Evolutionary conservation across 2,113 vertebrate genomes (phyloP), one percentile per base, ranked within the genome.

Genomic region (Colius striatus): DNA sequence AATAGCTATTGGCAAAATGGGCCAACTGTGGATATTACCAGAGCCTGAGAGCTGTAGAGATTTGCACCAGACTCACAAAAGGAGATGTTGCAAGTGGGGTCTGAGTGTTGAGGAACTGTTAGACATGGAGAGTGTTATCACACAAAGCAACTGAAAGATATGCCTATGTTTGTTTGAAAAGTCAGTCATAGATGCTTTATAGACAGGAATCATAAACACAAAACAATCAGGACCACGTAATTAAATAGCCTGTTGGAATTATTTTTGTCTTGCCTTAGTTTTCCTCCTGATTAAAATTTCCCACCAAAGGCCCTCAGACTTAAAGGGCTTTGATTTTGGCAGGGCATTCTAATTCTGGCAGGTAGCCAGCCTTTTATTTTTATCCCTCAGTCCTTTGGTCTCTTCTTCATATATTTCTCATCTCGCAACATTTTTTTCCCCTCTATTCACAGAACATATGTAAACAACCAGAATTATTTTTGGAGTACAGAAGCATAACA

Each of bases 401-500:
- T 94, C 73, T 73, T 94, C 68, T 87, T 86, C 66, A 71, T 90
- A 9, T 70, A 95, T 78, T 93, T 89, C 63, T 96, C 72, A 94
- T 70, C 72, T 57, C 66, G 43, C 57, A 86, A 17, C 34, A 51
- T 30, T 84, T 94, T 92, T 87, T 87, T 60, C 91, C 55, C 9
- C 32, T 67, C 75, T 60, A 70, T 55, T 58, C 72, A 77, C 32
- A 88, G 55, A 88, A 83, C 62, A 82, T 43, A 79, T 38, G 62
- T 67, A 92, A 90, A 95, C 75, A 97, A 90, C 26, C 50, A 83
- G 34, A 86, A 87, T 90, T 90, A 94, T 88, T 94, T 95, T 88
- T 94, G 94, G 79, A 85, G 26, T 29, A 71, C 38, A 75, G 74
- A 88, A 91, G 57, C 26, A 78, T 48, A 94, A 67, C 63, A 70